phyloP scores from a whole-genome alignment of 2,113 vertebrate species.

The Bothrops jararaca region DNA sequence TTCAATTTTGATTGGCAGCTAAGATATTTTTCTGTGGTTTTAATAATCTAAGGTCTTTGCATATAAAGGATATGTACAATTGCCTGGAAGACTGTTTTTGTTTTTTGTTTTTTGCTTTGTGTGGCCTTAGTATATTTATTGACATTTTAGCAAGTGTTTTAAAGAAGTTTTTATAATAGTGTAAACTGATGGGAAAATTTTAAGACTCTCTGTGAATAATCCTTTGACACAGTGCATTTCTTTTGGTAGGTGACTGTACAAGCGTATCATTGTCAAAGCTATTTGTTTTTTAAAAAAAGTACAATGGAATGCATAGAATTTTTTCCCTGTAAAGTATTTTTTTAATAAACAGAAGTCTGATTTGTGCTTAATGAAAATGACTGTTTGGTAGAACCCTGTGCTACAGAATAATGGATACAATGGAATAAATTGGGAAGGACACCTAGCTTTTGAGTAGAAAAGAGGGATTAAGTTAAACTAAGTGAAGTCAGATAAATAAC shows the following conservation, averaged over 20 bases:
- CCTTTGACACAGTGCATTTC: constrained; percentile 68
- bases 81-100: constrained; percentile 70
- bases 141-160: constrained; percentile 67
- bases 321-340: constrained; percentile 83
- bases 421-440: background rate
- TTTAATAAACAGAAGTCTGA: constrained; percentile 89
- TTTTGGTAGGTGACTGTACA: constrained; percentile 72
- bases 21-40: constrained; percentile 68
- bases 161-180: constrained; percentile 69
- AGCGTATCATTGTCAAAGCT: constrained; percentile 75
- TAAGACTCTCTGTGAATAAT: constrained; percentile 58
- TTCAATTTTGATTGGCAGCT: constrained; percentile 75
- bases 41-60: constrained; percentile 73
- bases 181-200: constrained; percentile 61
- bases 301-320: constrained; percentile 77
- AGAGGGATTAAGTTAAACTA: background rate
- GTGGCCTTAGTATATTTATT: constrained; percentile 77
- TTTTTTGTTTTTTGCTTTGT: constrained; percentile 58
- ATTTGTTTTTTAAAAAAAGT: constrained; percentile 69
- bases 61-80: constrained; percentile 71
- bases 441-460: background rate
- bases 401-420: background rate
- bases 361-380: constrained; percentile 66
- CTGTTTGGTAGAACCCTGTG: background rate
- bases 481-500: background rate